Conservation (phyloP, 2,888 invertebrate genomes). For the Platynereis dumerilii region DNA sequence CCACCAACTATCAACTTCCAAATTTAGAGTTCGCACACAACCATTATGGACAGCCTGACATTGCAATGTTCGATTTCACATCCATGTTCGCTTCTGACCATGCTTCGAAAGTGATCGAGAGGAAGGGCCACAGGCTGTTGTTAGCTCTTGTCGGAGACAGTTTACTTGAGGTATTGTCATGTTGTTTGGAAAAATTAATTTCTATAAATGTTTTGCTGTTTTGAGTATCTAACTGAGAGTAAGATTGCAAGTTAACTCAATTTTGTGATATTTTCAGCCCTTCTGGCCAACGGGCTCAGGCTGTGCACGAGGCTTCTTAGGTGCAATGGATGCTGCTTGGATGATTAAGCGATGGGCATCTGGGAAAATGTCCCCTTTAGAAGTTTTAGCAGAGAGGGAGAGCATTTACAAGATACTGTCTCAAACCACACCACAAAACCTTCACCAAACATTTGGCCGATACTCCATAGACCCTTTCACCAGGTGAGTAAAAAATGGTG, state of each 20-base stretch:
- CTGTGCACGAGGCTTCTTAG: constrained; percentile 94
- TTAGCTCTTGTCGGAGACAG: constrained; percentile 95
- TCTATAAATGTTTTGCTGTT: background rate
- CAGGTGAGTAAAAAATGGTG: constrained; percentile 68
- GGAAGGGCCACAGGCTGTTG: constrained; percentile 79
- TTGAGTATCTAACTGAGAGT: background rate
- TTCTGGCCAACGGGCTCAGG: constrained; percentile 99
- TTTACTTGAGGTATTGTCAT: constrained; percentile 76
- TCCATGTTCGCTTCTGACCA: constrained; percentile 98
- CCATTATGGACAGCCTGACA: constrained; percentile 96
- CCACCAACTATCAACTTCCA: constrained; percentile 58
- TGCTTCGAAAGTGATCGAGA: constrained; percentile 82
- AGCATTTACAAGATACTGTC: constrained; percentile 86
- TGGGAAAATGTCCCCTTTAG: constrained; percentile 73
- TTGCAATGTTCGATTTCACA: constrained; percentile 98
- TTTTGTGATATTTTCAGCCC: constrained; percentile 55
- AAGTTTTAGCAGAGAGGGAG: constrained; percentile 90
- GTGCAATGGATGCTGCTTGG: constrained; percentile 96
- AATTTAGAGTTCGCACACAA: constrained; percentile 91
- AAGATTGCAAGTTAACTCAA: background rate
- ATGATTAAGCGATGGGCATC: constrained; percentile 85
- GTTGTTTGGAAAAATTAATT: background rate
- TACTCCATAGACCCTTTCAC: constrained; percentile 67
- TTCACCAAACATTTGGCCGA: constrained; percentile 78
- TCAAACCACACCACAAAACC: constrained; percentile 96